phyloP scores from a whole-genome alignment of 2,113 vertebrate species.

The Syrmaticus mikado region DNA sequence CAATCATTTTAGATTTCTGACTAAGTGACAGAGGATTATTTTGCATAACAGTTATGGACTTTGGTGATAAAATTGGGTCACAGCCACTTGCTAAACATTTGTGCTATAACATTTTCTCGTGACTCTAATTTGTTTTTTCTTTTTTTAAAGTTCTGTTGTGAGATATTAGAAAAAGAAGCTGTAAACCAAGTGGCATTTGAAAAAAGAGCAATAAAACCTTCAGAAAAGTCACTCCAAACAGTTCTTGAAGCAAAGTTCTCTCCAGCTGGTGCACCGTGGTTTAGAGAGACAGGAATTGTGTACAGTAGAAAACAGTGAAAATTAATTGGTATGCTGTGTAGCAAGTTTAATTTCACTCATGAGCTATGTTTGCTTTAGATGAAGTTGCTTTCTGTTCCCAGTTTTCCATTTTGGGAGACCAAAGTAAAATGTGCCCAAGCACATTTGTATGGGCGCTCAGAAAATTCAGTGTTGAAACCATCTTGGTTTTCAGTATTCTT shows the following conservation, averaged over 20 bases:
- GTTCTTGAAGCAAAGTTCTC: not conserved
- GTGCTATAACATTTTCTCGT: not conserved
- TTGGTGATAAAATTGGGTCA: not conserved
- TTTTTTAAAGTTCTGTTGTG: not conserved
- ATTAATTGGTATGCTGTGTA: conserved; percentile 41
- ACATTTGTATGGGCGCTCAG: not conserved
- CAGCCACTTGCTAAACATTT: not conserved
- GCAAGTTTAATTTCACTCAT: conserved; percentile 19
- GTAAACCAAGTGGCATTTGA: not conserved
- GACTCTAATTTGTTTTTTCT: not conserved
- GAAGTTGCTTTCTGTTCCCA: not conserved
- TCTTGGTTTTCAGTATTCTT: not conserved
- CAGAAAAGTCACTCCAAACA: not conserved
- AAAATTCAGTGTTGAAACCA: not conserved
- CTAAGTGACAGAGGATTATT: not conserved
- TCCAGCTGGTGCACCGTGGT: not conserved
- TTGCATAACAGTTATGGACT: not conserved
- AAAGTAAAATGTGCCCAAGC: not conserved
- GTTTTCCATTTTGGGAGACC: not conserved
- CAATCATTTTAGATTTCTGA: conserved; percentile 29
- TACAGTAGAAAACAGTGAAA: conserved; percentile 37
- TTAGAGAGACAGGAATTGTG: not conserved
- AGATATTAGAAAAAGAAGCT: not conserved
- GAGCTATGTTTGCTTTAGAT: conserved; percentile 55
- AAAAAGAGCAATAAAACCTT: not conserved